Conservation (phyloP, 2,888 invertebrate genomes). For the Ochropleura leucogaster region DNA sequence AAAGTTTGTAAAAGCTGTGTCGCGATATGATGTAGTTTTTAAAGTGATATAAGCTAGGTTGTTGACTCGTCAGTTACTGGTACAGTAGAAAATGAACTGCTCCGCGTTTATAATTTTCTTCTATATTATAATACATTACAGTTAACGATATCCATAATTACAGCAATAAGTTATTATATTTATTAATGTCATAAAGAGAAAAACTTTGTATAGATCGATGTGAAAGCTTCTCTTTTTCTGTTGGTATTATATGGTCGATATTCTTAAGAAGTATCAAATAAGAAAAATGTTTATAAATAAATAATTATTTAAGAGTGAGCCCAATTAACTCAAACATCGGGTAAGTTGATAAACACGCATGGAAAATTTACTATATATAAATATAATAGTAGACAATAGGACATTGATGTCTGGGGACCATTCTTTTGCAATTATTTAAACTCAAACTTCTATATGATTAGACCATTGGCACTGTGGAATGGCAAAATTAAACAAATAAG, state of each 20-base stretch:
- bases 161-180: slow-evolving; percentile 28
- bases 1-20: neutral
- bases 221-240: slow-evolving; percentile 25
- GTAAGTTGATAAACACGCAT: neutral
- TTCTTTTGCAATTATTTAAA: neutral
- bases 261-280: neutral
- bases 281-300: neutral
- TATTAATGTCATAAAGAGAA: slow-evolving; percentile 30
- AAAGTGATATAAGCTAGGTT: neutral
- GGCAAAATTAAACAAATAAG: no score
- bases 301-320: neutral
- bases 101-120: slow-evolving; percentile 23
- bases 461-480: no score
- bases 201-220: slow-evolving; percentile 5
- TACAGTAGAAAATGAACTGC: slow-evolving; percentile 29
- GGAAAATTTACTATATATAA: neutral
- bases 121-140: slow-evolving; percentile 32
- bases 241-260: neutral
- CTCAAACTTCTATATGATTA: no score
- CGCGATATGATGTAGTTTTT: neutral
- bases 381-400: neutral
- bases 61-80: slow-evolving; percentile 8
- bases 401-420: neutral
- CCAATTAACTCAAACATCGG: neutral
- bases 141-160: slow-evolving; percentile 43